Conservation (phyloP, 2,888 invertebrate genomes). For the Lithophane semibrunnea region DNA sequence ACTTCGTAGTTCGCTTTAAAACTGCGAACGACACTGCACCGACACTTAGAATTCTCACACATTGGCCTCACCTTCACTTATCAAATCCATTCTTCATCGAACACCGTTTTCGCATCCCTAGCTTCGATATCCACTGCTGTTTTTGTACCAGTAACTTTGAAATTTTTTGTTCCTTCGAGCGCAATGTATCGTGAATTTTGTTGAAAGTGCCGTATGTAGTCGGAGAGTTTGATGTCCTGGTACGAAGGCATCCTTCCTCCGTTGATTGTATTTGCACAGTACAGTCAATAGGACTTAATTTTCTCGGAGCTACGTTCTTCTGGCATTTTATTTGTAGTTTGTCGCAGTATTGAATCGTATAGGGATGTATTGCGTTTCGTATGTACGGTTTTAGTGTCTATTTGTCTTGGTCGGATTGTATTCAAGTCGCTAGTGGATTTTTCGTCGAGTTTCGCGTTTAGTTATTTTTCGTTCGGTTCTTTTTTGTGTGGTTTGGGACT, state of each 20-base stretch:
- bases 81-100: constrained; percentile 65
- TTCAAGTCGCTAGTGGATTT: constrained; percentile 46
- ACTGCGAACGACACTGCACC: constrained; percentile 70
- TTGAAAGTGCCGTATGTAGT: neutral
- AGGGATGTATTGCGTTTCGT: constrained; percentile 57
- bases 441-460: constrained; percentile 15
- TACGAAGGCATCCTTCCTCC: constrained; percentile 72
- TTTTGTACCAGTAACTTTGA: neutral
- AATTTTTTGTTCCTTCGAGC: accelerated
- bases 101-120: neutral
- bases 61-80: constrained; percentile 74
- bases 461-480: constrained; percentile 1
- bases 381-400: constrained; percentile 57
- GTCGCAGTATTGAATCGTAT: constrained; percentile 68
- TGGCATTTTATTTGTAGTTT: constrained; percentile 73
- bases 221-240: constrained; percentile 21
- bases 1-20: constrained; percentile 63
- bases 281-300: constrained; percentile 82
- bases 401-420: constrained; percentile 59
- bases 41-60: constrained; percentile 77
- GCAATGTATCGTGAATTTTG: constrained; percentile 35
- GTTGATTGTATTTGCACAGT: constrained; percentile 79
- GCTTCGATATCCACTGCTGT: constrained; percentile 42
- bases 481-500: neutral
- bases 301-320: constrained; percentile 73